Base-by-base conservation (phyloP, 1,140 invertebrate species). In the Calycopis cecrops region DNA sequence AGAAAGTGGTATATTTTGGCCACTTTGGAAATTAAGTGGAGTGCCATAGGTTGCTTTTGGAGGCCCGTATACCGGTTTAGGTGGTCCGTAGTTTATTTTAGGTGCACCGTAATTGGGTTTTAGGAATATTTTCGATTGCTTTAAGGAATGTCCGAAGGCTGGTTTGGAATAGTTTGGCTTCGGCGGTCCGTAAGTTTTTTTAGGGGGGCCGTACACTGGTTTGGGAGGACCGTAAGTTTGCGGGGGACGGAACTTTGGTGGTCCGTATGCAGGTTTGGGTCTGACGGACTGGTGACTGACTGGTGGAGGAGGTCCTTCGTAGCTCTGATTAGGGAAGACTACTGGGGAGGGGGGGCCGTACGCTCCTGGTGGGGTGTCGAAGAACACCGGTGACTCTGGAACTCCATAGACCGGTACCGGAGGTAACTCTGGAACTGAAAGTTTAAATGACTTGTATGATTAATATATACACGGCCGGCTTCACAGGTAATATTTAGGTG, bases 381-480 rank as follows among this genome's bases (percentile, higher is more conserved):
- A 70, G 18, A 88, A 71, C 56, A 85, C 69, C 55, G 81, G 81
- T 9, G 76, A 69, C 12, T 89, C 83, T 16, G 90, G 90, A 1
- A 88, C 88, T 42, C 89, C 89, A 65, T 90, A 90, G 0, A 90
- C 79, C 12, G 89, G 88, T 12, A 84, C 76, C 0, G 89, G 89
- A 17, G 73, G 83, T 42, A 79, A 51, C 62, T 86, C 84, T 71
- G 79, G 73, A 71, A 83, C 67, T 67, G 61, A 52, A 14, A 55
- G 17, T 52, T 17, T 58, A 16, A 18, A 28, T 28, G 2, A 28
- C 6, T 28, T 28, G 21, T 28, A 28, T 28, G 21, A 3, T 28
- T 28, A 3, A 2, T 28, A 28, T 28, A 28, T 40, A 34, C 8
- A 10, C n/a, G n/a, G n/a, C n/a, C n/a, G n/a, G n/a, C n/a, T n/a